Conservation (phyloP, 2,113 vertebrate species). For the Pseudois nayaur region DNA sequence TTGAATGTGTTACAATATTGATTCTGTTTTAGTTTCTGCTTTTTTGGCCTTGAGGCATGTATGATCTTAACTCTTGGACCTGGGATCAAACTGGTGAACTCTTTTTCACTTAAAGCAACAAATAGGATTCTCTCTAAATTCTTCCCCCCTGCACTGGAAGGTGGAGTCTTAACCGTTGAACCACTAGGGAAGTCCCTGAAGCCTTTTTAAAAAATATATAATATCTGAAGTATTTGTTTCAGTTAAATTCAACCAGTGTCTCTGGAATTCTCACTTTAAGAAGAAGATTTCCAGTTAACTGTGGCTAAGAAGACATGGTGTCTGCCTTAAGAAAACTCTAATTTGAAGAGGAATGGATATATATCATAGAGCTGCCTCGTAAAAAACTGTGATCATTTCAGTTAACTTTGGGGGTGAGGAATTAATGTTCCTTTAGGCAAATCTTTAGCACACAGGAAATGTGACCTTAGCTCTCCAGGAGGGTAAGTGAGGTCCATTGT, state of each 20-base stretch:
- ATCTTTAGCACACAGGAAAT: neutral
- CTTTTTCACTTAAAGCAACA: neutral
- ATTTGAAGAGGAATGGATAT: neutral
- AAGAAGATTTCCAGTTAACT: neutral
- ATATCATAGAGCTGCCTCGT: neutral
- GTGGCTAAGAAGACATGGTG: neutral
- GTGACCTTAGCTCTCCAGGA: neutral
- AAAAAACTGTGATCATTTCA: neutral
- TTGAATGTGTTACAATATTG: neutral
- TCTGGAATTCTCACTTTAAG: neutral
- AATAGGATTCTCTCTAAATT: neutral
- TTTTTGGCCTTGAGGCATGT: neutral
- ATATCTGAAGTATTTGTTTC: neutral
- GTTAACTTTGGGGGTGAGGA: neutral
- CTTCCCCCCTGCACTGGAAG: neutral
- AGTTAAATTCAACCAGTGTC: neutral
- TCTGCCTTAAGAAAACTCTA: neutral
- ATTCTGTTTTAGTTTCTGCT: neutral
- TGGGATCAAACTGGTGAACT: neutral
- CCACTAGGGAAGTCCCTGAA: neutral
- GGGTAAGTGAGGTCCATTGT: neutral
- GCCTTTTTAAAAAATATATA: neutral
- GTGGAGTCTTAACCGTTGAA: accelerated
- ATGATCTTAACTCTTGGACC: neutral
- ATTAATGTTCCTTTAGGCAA: neutral